These are phyloP conservation scores for Gryon sp. DNA, from an alignment of 1,140 invertebrate species.

Conservation along the genomic window DNA sequence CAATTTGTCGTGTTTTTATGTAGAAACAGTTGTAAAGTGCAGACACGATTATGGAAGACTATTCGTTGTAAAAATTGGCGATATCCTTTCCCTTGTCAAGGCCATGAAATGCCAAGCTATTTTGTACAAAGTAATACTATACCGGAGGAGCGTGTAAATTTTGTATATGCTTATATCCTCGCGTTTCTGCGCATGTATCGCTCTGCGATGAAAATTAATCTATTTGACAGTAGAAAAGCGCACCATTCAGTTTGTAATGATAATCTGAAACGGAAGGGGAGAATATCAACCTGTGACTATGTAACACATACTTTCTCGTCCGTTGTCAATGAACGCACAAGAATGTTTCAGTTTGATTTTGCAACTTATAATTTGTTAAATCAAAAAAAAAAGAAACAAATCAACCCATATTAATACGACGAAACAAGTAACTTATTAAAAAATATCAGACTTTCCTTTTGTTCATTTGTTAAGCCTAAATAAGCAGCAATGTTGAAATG, in stretches of 20 bases:
- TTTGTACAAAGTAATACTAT: constrained; percentile 22
- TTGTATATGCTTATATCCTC: constrained; percentile 22
- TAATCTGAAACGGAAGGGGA: neutral
- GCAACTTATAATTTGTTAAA: neutral
- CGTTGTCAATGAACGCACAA: constrained; percentile 2
- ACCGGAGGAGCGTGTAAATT: constrained; percentile 5
- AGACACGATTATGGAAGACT: constrained; percentile 3
- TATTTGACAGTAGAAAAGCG: constrained; percentile 49
- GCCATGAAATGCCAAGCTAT: constrained; percentile 30
- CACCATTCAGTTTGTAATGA: constrained; percentile 11
- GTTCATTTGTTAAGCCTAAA: no score
- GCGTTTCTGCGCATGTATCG: constrained; percentile 48
- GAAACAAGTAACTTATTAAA: no score
- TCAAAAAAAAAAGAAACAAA: neutral
- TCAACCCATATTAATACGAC: no score
- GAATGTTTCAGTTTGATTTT: constrained; percentile 2
- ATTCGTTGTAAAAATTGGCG: constrained; percentile 25
- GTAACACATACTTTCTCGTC: constrained; percentile 11
- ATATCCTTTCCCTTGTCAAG: constrained; percentile 67
- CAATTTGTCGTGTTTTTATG: constrained; percentile 15
- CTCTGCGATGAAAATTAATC: constrained; percentile 43
- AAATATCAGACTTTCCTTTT: no score
- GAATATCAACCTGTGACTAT: neutral
- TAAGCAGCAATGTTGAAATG: no score
- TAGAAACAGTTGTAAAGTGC: neutral